Percentiles rank a stretch among this genome's conserved stretches.
These are phyloP conservation scores for Tholera decimalis DNA, from an alignment of 2,888 invertebrate genomes.

Conservation along the genomic window DNA sequence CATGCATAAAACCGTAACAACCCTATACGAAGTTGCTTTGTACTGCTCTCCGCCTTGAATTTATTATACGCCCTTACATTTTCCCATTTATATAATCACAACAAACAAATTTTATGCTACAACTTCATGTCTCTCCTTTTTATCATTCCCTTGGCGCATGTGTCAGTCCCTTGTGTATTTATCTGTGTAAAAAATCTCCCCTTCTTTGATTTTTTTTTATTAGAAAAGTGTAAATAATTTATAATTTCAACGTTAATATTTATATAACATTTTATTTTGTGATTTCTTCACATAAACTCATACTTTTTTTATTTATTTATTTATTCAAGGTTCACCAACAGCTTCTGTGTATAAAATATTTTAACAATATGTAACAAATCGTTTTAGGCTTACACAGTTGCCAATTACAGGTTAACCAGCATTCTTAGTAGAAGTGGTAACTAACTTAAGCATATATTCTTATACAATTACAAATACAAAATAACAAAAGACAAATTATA, in stretches of 20 bases:
- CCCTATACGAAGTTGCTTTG: conserved; percentile 27
- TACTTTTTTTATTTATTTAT: no score
- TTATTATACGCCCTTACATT: conserved; percentile 28
- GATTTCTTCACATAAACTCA: conserved; percentile 6
- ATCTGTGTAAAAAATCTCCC: conserved; percentile 30
- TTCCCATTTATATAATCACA: conserved; percentile 38
- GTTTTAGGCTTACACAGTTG: no score
- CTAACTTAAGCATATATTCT: no score
- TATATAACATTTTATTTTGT: conserved; percentile 21
- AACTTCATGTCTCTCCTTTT: conserved; percentile 7
- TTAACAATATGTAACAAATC: no score
- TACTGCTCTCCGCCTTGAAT: conserved; percentile 31
- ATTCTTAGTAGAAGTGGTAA: no score
- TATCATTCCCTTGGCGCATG: conserved; percentile 27
- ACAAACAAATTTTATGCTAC: conserved; percentile 40
- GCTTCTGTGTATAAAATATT: no score
- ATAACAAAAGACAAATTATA: no score
- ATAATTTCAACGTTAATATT: conserved; percentile 17
- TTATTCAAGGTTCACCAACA: no score
- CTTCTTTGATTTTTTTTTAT: conserved; percentile 19
- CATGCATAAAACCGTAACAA: not conserved
- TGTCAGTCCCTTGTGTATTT: conserved; percentile 25
- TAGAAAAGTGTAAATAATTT: conserved; percentile 26
- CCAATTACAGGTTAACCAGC: no score
- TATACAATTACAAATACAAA: no score